phyloP scores from a whole-genome alignment of 1,140 invertebrate species.

The Tetraneura akinire region DNA sequence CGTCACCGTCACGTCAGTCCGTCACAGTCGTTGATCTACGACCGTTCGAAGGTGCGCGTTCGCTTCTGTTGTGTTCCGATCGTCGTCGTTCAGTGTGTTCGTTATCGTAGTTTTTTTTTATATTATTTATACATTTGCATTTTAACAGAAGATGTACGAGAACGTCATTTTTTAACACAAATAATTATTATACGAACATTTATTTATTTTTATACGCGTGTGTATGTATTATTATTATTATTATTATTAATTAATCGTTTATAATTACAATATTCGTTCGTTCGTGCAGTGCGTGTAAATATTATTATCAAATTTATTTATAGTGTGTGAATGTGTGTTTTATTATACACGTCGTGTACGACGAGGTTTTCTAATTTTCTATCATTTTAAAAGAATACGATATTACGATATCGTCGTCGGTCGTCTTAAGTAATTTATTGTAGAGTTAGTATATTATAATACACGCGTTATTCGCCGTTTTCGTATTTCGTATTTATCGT shows the following conservation, averaged over 20 bases:
- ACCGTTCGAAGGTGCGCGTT: slow-evolving; percentile 9
- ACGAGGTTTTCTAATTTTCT: too few relatives aligned
- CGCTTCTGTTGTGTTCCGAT: neutral
- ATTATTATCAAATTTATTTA: neutral
- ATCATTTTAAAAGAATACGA: too few relatives aligned
- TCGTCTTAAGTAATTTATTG: too few relatives aligned
- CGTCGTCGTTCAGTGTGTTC: neutral
- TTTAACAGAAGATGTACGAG: neutral
- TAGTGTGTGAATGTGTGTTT: neutral
- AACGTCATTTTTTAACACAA: neutral
- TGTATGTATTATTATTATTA: neutral
- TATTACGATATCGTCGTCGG: too few relatives aligned
- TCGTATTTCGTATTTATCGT: neutral
- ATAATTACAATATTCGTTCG: too few relatives aligned
- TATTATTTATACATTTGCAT: too few relatives aligned
- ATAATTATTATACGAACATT: slow-evolving; percentile 7
- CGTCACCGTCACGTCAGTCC: slow-evolving; percentile 47
- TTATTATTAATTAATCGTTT: too few relatives aligned
- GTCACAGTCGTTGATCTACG: slow-evolving; percentile 41
- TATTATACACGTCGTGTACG: too few relatives aligned
- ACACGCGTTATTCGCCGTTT: too few relatives aligned
- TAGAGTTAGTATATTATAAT: too few relatives aligned
- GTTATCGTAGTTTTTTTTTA: slow-evolving; percentile 9
- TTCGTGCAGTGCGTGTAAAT: neutral
- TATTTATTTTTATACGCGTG: slow-evolving; percentile 26